Conservation (phyloP, 2,888 invertebrate species). For the Agrotis puta region DNA sequence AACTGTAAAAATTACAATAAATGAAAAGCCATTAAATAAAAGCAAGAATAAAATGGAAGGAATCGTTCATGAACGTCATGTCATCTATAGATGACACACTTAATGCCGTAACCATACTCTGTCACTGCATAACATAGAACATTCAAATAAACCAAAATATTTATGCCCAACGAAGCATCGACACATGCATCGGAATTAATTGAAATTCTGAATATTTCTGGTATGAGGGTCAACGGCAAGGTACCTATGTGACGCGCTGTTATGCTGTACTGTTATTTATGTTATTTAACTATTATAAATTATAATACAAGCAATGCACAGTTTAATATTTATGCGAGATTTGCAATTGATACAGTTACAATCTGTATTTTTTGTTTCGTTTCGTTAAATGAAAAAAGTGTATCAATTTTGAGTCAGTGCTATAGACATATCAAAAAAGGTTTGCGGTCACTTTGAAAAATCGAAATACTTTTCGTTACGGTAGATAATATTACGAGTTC, state of each 20-base stretch:
- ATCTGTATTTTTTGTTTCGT: no score
- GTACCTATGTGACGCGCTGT: slow-evolving; percentile 15
- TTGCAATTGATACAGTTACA: not conserved
- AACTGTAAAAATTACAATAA: not conserved
- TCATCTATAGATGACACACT: not conserved
- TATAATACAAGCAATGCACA: slow-evolving; percentile 20
- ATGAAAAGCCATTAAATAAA: not conserved
- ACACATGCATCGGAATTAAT: slow-evolving; percentile 8
- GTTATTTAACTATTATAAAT: slow-evolving; percentile 15
- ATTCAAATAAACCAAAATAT: slow-evolving; percentile 12
- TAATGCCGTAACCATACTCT: not conserved
- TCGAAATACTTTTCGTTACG: no score
- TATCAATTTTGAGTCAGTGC: no score
- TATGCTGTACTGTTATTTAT: slow-evolving; percentile 1
- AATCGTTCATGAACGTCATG: not conserved
- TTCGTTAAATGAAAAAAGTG: no score
- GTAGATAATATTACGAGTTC: no score
- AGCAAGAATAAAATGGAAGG: not conserved
- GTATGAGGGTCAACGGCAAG: slow-evolving; percentile 1
- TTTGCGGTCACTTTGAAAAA: no score
- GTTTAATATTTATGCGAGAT: slow-evolving; percentile 13
- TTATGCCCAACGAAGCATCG: not conserved
- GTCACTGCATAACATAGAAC: not conserved
- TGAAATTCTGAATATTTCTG: slow-evolving; percentile 9
- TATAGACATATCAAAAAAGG: no score